phyloP scores from a whole-genome alignment of 2,888 invertebrate genomes.

The Leucophora obtusa region DNA sequence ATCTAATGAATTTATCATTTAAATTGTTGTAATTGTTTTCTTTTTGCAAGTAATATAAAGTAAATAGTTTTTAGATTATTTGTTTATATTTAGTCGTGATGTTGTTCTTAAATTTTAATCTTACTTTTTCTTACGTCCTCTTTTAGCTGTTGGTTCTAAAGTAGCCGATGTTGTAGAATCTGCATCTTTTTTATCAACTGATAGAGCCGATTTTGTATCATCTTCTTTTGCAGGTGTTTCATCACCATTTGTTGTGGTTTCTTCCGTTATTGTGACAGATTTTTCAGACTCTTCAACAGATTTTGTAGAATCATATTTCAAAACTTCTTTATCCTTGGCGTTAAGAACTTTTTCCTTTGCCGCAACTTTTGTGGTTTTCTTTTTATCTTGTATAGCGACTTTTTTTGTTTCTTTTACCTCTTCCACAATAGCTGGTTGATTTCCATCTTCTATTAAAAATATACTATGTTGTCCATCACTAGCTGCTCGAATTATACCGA shows the following conservation, averaged over 20 bases:
- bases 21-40: no score
- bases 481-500: conserved; percentile 82
- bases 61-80: neutral
- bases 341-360: neutral
- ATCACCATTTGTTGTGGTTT: conserved; percentile 52
- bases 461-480: conserved; percentile 94
- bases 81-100: neutral
- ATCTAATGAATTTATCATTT: no score
- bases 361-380: conserved; percentile 51
- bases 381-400: conserved; percentile 54
- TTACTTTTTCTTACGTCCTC: conserved; percentile 73
- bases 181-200: conserved; percentile 21
- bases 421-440: conserved; percentile 41
- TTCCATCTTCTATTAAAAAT: conserved; percentile 80
- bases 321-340: no score
- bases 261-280: neutral
- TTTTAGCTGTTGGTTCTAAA: conserved; percentile 60
- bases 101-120: neutral
- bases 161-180: conserved; percentile 30
- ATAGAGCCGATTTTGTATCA: no score
- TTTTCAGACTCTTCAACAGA: neutral
- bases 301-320: neutral
- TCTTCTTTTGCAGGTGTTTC: conserved; percentile 8
- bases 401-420: conserved; percentile 47
- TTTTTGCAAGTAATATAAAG: neutral